Base-by-base conservation (phyloP, 2,888 invertebrate species). In the Scaeva pyrastri region DNA sequence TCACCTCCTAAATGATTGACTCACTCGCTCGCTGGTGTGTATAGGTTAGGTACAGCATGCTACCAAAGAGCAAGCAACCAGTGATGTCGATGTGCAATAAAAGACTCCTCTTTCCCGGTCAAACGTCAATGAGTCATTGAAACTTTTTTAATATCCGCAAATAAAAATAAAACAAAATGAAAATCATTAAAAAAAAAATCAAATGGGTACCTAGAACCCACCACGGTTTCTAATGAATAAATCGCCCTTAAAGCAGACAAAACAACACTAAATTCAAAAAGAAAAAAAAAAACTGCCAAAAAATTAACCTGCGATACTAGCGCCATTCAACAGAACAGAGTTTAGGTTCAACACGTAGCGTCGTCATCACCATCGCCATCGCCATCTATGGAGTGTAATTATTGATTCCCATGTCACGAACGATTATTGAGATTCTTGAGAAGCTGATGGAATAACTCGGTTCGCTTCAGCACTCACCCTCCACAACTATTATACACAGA, bases 91-190 rank as follows among this genome's bases (percentile, higher is more conserved):
- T 76, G 60, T 81, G 85, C 85, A 85, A 85, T 80, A 68, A 85
- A 85, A 76, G 76, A 31, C 73, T 55, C 39, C 71, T 41, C 36
- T 14, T 41, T 76, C 55, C 23, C 36, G 56, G 41, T 55, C 76
- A 70, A 52, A 76, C 84, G 80, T 80, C 85, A 80, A 85, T 80
- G 76, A 70, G 81, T 77, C 85, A 76, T 80, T 85, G 76, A 85
- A 85, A 85, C 76, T 85, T 85, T 85, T 85, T 85, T 85, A 85
- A 85, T 85, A 85, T 85, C 81, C 75, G 60, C 48, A 73, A 73
- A 58, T 66, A 82, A 71, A 60, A 68, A 68, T 14, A 73, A 68
- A 73, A 72, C 39, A 50, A 66, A 68, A n/a, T 14, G 60, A 60
- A 60, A 60, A 41, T 41, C 2, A 41, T 60, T 41, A 21, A 60